These are phyloP conservation scores for Chiloscyllium plagiosum DNA, from an alignment of 2,113 vertebrate genomes.

Conservation along the genomic window DNA sequence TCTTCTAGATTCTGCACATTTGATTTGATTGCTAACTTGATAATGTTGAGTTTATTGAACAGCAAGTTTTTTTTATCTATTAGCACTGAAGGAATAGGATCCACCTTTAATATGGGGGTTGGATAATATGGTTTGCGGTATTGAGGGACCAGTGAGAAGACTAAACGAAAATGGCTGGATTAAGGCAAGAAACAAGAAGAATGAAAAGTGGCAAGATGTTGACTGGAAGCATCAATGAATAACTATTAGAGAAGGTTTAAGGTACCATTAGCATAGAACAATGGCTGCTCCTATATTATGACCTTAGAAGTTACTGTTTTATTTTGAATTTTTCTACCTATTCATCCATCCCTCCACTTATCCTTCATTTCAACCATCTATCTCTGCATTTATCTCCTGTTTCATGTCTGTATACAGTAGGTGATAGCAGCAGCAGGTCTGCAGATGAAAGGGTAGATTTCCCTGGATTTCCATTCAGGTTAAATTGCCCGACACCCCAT, in stretches of 20 bases:
- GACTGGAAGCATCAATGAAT: neutral
- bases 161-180: neutral
- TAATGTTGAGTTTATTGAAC: neutral
- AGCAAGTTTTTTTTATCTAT: neutral
- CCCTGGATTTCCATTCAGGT: neutral
- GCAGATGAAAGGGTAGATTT: neutral
- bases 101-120: neutral
- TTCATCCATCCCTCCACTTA: neutral
- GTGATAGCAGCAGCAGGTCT: neutral
- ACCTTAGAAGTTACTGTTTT: neutral
- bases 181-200: neutral
- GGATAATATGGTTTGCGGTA: neutral
- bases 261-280: neutral
- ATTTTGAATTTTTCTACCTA: neutral
- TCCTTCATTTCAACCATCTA: too few relatives aligned
- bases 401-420: neutral
- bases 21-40: neutral
- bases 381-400: neutral
- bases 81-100: neutral
- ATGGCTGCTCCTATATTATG: neutral
- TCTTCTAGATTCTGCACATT: neutral
- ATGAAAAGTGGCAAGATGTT: neutral
- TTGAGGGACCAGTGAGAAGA: neutral
- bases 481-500: neutral
- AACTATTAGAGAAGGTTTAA: neutral